phyloP scores from a whole-genome alignment of 2,113 vertebrate species.

The Sprattus sprattus region DNA sequence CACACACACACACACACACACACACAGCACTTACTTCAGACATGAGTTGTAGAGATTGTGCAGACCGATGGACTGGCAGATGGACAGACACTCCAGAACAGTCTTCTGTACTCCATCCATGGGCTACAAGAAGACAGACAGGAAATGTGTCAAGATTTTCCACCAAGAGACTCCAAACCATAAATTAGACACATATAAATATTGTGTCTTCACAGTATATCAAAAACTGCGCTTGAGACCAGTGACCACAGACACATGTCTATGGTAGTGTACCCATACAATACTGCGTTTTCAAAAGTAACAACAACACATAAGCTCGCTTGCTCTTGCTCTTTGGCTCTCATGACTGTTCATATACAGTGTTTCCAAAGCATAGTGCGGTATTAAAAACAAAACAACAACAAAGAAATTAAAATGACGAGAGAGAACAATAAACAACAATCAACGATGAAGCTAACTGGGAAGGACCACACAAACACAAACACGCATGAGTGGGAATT shows the following conservation, averaged over 20 bases:
- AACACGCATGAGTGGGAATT: too few species aligned
- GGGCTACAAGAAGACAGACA: slow-evolving; percentile 67
- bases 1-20: not conserved
- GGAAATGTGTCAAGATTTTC: not conserved
- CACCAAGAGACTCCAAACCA: not conserved
- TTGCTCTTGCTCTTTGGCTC: too few species aligned
- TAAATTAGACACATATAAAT: not conserved
- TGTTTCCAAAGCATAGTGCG: too few species aligned
- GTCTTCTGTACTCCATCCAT: slow-evolving; percentile 79
- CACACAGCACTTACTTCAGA: slow-evolving; percentile 78
- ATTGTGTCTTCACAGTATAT: not conserved
- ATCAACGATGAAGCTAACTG: too few species aligned
- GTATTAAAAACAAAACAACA: too few species aligned
- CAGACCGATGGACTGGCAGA: slow-evolving; percentile 81
- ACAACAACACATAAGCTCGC: too few species aligned
- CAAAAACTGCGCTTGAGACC: not conserved
- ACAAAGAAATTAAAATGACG: too few species aligned
- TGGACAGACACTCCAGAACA: slow-evolving; percentile 85
- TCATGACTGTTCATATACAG: too few species aligned
- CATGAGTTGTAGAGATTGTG: slow-evolving; percentile 81
- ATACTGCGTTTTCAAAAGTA: not conserved
- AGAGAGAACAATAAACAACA: too few species aligned
- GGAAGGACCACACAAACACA: too few species aligned
- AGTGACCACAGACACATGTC: not conserved
- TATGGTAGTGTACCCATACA: not conserved